Conservation (phyloP, 2,888 invertebrate genomes). For the Mongoloraphidia duomilia region DNA sequence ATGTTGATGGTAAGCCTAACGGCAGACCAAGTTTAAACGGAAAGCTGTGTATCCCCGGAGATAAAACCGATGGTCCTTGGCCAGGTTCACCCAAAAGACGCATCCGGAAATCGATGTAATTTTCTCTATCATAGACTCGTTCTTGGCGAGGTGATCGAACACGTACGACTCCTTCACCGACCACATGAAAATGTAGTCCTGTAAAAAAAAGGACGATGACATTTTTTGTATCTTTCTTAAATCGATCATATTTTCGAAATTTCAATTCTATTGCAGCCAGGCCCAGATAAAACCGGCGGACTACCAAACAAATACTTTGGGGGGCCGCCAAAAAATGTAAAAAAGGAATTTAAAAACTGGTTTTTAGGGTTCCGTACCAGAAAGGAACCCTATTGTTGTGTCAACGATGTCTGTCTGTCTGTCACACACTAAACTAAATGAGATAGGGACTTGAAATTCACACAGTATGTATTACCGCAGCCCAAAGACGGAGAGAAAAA, state of each 20-base stretch:
- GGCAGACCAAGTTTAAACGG: conserved; percentile 87
- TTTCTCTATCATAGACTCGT: conserved; percentile 78
- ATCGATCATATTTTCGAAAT: too few species aligned
- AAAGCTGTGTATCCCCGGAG: conserved; percentile 89
- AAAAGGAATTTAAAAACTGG: too few species aligned
- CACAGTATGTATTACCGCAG: too few species aligned
- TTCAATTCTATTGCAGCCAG: background rate
- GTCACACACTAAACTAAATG: too few species aligned
- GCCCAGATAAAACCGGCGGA: background rate
- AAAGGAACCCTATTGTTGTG: too few species aligned
- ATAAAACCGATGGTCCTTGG: conserved; percentile 67
- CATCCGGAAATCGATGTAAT: conserved; percentile 92
- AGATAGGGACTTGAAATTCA: too few species aligned
- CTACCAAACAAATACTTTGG: too few species aligned
- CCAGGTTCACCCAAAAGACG: conserved; percentile 79
- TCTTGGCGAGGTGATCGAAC: conserved; percentile 71
- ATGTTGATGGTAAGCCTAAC: conserved; percentile 80
- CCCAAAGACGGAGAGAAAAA: too few species aligned
- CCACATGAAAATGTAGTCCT: conserved; percentile 87
- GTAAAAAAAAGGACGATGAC: conserved; percentile 21
- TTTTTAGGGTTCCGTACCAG: too few species aligned
- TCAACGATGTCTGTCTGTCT: too few species aligned
- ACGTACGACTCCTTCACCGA: conserved; percentile 87
- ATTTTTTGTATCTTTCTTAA: too few species aligned
- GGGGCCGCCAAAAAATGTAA: too few species aligned